Evolutionary conservation across 2,797 vertebrate species (phyloP), one percentile per base, ranked within the genome.

Genomic region (Agapornis canus): DNA sequence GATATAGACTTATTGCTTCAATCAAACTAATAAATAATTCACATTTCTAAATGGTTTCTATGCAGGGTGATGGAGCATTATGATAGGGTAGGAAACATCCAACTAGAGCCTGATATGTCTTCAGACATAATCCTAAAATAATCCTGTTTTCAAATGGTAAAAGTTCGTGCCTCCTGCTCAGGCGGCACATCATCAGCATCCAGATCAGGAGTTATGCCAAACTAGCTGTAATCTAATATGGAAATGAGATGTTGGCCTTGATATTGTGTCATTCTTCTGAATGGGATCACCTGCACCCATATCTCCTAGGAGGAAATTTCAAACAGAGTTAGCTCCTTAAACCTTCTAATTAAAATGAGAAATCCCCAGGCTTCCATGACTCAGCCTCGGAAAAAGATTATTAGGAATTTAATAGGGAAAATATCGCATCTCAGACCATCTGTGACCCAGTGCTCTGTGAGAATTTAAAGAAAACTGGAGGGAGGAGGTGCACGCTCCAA

Each of bases 321-420:
- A 98, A 98, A 98, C 98, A 98, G 98, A 98, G 98, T 99, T 98
- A 98, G 98, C 98, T 99, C 98, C 99, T 99, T 99, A 99, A 99
- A 99, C 98, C 98, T 98, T 99, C 99, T 99, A 99, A 99, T 99
- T 99, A 99, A 99, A 99, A 99, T 98, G 98, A 99, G 98, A 99
- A 99, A 99, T 99, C 99, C 99, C 99, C 98, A 98, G 98, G 98
- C 98, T 98, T 98, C 98, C 98, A 98, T 98, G 98, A 98, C 97
- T 98, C 98, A 99, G 98, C 98, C 98, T 98, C 96, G 86, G 98
- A 99, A 99, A 97, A 99, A 99, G 98, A 99, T 99, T 99, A 99
- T 99, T 99, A 99, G 98, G 99, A 99, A 99, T 99, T 99, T 99
- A 99, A 99, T 99, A 99, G 98, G 99, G 98, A 99, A 98, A 99